Evolutionary conservation across 2,888 invertebrate genomes (phyloP).

Genomic region (Sarcophaga carnaria): DNA sequence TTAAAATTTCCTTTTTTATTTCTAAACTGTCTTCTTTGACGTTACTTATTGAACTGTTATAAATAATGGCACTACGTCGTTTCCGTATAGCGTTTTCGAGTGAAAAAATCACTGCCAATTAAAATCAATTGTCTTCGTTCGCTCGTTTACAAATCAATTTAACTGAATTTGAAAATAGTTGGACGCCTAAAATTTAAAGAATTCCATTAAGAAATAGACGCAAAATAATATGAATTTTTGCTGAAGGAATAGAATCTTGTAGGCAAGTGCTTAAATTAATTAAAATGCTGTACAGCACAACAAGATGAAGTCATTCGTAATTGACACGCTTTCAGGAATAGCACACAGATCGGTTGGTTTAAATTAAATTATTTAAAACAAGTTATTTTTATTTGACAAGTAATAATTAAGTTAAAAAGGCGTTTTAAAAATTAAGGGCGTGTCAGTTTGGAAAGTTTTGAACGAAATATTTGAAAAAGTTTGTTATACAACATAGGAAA

Average conservation of each 20-base stretch:
- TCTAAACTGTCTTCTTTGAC: slow-evolving; percentile 23
- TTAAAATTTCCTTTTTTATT: not conserved
- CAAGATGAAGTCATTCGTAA: not conserved
- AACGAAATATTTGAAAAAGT: not conserved
- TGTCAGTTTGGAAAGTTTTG: not conserved
- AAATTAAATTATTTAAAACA: too few species aligned
- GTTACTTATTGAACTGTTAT: slow-evolving; percentile 21
- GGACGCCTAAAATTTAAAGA: slow-evolving; percentile 39
- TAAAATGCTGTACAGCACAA: not conserved
- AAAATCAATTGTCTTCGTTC: slow-evolving; percentile 54
- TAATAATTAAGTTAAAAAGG: not conserved
- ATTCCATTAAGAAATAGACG: slow-evolving; percentile 12
- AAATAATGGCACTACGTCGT: not conserved
- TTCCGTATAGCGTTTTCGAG: slow-evolving; percentile 8
- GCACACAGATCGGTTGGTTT: not conserved
- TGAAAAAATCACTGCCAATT: slow-evolving; percentile 48
- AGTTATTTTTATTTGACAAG: not conserved
- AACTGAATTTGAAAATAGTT: slow-evolving; percentile 40
- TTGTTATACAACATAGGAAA: too few species aligned
- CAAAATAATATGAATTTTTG: not conserved
- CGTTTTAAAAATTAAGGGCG: not conserved
- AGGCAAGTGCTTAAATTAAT: not conserved
- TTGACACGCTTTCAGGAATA: not conserved
- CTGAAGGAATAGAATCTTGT: not conserved
- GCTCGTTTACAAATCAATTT: slow-evolving; percentile 51